phyloP scores from a whole-genome alignment of 2,888 invertebrate species.

The Argyra leucocephala region DNA sequence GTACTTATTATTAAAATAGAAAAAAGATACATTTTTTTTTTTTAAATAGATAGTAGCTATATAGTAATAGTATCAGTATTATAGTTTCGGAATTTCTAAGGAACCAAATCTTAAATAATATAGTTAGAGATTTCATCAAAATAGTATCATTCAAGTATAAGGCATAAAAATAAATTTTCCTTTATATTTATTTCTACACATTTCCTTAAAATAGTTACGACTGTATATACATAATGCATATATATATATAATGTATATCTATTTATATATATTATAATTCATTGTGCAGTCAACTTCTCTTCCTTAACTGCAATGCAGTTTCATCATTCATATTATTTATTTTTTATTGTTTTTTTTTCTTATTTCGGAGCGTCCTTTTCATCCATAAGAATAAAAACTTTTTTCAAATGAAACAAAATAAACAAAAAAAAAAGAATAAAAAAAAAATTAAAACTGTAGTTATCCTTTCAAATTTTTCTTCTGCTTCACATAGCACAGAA shows the following conservation, averaged over 20 bases:
- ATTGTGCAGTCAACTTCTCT: neutral
- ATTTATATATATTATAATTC: neutral
- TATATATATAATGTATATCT: neutral
- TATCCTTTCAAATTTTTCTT: neutral
- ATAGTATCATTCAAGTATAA: neutral
- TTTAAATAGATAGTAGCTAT: no score
- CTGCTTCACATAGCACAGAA: conserved; percentile 3
- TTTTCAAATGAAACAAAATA: no score
- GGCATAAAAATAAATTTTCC: no score
- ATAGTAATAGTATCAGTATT: no score
- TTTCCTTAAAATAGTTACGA: neutral
- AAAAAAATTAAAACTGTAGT: neutral
- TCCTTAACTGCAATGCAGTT: conserved; percentile 3
- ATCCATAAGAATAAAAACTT: neutral
- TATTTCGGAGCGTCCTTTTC: neutral
- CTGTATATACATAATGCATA: no score
- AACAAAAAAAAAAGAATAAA: neutral
- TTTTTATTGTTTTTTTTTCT: neutral
- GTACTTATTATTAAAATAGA: no score
- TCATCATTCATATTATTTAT: neutral
- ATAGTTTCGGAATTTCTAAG: no score
- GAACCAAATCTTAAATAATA: neutral
- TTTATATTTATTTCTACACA: no score
- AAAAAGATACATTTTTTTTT: no score
- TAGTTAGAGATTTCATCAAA: neutral